Base-by-base conservation (phyloP, 2,113 vertebrate genomes). In the Xiphophorus couchianus region DNA sequence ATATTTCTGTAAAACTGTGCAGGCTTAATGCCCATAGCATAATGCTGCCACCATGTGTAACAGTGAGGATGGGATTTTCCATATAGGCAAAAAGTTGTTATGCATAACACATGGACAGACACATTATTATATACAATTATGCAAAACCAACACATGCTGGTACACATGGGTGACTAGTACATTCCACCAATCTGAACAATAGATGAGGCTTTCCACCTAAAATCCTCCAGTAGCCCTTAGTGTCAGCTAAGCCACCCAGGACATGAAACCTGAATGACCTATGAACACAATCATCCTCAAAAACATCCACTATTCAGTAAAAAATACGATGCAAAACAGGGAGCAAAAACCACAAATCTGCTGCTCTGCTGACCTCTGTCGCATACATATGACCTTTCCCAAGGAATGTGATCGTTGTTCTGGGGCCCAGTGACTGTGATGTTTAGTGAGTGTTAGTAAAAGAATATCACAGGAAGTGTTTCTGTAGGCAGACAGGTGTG, bases 181-280 rank as follows among this genome's bases (percentile, higher is more conserved):
- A 94, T 94, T 94, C 93, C 93, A 83, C 75, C 17, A 76, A 76
- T 66, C 67, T 22, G 76, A 77, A 93, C 92, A 95, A 94, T 90
- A 76, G 84, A 61, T 75, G 62, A 0, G 88, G 93, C 89, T 93
- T 93, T 91, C 71, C 69, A 27, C 74, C 84, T 88, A 93, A 94
- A 94, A 89, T 93, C 91, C 91, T 80, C 60, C 77, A 51, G 77
- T 88, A 89, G 90, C 87, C 85, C 88, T 88, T 74, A 88, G 82
- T 83, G 64, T 87, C 85, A 88, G 80, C 78, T 83, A 86, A 87
- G 82, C 86, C 82, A 89, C 82, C 70, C 81, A 76, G 81, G 76
- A 86, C 78, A 84, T 80, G 71, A 75, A 90, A 83, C 84, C 90
- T 81, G 81, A 90, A 90, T 86, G 84, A 92, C 85, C 85, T 84